Percentiles rank a stretch among this genome's conserved stretches.
These are phyloP conservation scores for Phyto melanocephala DNA, from an alignment of 2,888 invertebrate species.

Conservation along the genomic window DNA sequence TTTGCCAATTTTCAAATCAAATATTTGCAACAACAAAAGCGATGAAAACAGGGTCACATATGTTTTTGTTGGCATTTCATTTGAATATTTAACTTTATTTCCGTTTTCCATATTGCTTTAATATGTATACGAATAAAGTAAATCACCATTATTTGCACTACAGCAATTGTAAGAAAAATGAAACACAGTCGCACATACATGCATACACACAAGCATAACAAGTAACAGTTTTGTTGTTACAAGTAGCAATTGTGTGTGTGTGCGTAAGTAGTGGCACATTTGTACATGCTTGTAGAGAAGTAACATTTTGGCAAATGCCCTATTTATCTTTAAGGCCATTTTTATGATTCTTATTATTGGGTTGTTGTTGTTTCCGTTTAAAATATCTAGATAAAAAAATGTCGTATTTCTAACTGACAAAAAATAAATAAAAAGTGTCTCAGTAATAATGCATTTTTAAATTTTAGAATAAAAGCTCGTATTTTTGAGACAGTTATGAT, in stretches of 20 bases:
- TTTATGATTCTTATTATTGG: conserved; percentile 42
- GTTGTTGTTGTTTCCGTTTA: conserved; percentile 31
- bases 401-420: too few species aligned
- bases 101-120: conserved; percentile 5
- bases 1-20: conserved; percentile 40
- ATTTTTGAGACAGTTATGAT: conserved; percentile 58
- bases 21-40: background rate
- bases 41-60: conserved; percentile 46
- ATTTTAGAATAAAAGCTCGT: background rate
- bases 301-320: conserved; percentile 18
- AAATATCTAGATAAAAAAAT: too few species aligned
- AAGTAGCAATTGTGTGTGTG: too few species aligned
- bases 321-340: conserved; percentile 50
- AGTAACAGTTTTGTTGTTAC: too few species aligned
- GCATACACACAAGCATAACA: background rate
- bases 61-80: conserved; percentile 56
- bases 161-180: background rate
- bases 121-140: background rate
- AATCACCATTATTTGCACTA: background rate
- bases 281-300: too few species aligned
- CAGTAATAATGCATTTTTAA: too few species aligned
- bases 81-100: conserved; percentile 55
- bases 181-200: background rate
- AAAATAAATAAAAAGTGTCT: too few species aligned
- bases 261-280: too few species aligned